These are phyloP conservation scores for Trissolcus basalis DNA, from an alignment of 1,140 invertebrate genomes.

Conservation along the genomic window DNA sequence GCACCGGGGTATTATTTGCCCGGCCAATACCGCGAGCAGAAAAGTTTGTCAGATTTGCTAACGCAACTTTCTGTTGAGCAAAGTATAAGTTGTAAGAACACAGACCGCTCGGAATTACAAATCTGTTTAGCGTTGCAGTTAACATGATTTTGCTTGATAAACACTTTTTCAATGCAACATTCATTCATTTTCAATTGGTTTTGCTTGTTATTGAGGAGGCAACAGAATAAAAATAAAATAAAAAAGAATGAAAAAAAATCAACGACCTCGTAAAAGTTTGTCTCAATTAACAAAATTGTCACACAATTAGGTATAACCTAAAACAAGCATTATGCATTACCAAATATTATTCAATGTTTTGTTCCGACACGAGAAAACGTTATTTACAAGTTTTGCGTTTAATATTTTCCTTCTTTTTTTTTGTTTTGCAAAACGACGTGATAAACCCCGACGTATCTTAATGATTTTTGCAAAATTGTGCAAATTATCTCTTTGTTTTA, in stretches of 20 bases:
- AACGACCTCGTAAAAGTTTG: no score
- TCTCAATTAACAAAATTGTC: no score
- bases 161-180: conserved; percentile 25
- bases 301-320: no score
- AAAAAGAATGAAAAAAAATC: no score
- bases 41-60: conserved; percentile 58
- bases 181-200: conserved; percentile 27
- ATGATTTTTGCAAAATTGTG: conserved; percentile 35
- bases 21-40: conserved; percentile 47
- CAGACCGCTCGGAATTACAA: conserved; percentile 48
- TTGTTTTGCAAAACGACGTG: conserved; percentile 28
- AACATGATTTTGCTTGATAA: conserved; percentile 48
- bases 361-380: no score
- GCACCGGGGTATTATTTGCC: conserved; percentile 52
- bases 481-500: conserved; percentile 4
- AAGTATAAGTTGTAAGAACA: conserved; percentile 60
- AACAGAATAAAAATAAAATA: no score
- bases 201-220: no score
- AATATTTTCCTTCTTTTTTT: no score
- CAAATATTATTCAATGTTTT: no score
- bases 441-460: no score
- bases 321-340: no score
- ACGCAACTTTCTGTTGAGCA: conserved; percentile 56
- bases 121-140: conserved; percentile 51
- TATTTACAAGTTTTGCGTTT: conserved; percentile 36